These are phyloP conservation scores for Leucophenga varia DNA, from an alignment of 1,140 invertebrate species.

Conservation along the genomic window DNA sequence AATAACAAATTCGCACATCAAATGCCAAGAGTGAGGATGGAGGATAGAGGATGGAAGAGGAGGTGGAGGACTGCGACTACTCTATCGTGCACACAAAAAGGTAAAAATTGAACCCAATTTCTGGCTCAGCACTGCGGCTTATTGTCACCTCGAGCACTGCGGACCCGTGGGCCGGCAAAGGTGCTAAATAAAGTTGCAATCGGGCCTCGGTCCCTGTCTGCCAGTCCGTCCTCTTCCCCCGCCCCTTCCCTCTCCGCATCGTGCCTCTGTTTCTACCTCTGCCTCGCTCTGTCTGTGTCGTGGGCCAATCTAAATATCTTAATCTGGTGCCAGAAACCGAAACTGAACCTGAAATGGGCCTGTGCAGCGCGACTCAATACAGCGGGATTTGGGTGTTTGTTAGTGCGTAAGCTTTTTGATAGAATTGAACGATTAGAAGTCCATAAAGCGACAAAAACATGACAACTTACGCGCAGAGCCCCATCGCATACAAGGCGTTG, in stretches of 20 bases:
- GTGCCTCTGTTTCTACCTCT: too few species aligned
- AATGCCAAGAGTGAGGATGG: constrained; percentile 46
- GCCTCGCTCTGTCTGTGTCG: too few species aligned
- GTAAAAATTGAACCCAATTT: constrained; percentile 49
- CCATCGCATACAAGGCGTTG: constrained; percentile 18
- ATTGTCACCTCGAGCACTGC: constrained; percentile 46
- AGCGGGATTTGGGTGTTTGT: constrained; percentile 36
- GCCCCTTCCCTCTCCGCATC: too few species aligned
- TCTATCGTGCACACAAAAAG: constrained; percentile 41
- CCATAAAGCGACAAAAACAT: constrained; percentile 57
- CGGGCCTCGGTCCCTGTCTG: too few species aligned
- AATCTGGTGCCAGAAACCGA: too few species aligned
- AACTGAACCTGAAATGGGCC: too few species aligned
- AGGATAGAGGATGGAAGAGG: too few species aligned
- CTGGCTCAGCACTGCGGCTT: constrained; percentile 25
- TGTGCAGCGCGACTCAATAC: too few species aligned
- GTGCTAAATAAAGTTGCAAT: constrained; percentile 39
- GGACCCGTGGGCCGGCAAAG: too few species aligned
- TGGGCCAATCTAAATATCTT: constrained; percentile 54
- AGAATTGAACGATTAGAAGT: constrained; percentile 57
- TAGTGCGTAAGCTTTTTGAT: constrained; percentile 56
- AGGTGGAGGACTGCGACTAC: too few species aligned
- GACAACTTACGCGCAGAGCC: constrained; percentile 44
- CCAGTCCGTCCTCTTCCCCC: too few species aligned
- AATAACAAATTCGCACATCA: constrained; percentile 57